A percentile compares a stretch with the other conserved stretches of the same genome.
phyloP scores from a whole-genome alignment of 2,113 vertebrate species.

The Chrysochloris asiatica region DNA sequence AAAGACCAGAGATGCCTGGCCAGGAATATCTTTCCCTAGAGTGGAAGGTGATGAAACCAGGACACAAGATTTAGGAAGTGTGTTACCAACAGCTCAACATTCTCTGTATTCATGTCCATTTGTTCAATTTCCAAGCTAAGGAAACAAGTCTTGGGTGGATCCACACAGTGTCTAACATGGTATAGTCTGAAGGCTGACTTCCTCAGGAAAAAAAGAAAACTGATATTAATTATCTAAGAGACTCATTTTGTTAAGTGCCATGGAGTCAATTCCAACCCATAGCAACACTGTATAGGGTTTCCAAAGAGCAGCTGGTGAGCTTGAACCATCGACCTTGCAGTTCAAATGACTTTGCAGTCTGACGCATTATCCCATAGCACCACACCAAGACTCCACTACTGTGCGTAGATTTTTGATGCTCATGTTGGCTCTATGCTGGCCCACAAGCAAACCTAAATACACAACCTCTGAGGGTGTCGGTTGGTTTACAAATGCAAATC shows the following conservation, averaged over 20 bases:
- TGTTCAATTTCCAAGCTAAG: background rate
- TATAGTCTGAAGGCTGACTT: background rate
- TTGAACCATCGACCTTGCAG: too few relatives aligned
- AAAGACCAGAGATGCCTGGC: conserved; percentile 96
- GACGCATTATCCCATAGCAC: too few relatives aligned
- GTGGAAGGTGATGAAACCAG: background rate
- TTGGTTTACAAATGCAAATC: background rate
- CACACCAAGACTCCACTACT: too few relatives aligned
- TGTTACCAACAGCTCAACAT: background rate
- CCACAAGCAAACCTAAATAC: conserved; percentile 12
- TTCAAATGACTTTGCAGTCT: too few relatives aligned
- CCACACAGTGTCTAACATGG: background rate
- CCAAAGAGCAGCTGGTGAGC: too few relatives aligned
- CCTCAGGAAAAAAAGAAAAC: background rate
- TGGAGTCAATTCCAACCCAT: too few relatives aligned
- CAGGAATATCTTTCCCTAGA: conserved; percentile 96
- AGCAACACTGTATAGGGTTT: too few relatives aligned
- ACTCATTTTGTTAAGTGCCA: too few relatives aligned
- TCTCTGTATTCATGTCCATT: background rate
- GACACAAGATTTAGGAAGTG: background rate
- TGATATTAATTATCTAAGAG: background rate
- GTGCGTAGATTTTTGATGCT: background rate
- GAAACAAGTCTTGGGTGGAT: background rate
- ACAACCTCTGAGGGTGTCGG: background rate
- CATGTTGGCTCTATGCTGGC: background rate